phyloP scores from a whole-genome alignment of 2,888 invertebrate genomes.

The Polyploca ridens region DNA sequence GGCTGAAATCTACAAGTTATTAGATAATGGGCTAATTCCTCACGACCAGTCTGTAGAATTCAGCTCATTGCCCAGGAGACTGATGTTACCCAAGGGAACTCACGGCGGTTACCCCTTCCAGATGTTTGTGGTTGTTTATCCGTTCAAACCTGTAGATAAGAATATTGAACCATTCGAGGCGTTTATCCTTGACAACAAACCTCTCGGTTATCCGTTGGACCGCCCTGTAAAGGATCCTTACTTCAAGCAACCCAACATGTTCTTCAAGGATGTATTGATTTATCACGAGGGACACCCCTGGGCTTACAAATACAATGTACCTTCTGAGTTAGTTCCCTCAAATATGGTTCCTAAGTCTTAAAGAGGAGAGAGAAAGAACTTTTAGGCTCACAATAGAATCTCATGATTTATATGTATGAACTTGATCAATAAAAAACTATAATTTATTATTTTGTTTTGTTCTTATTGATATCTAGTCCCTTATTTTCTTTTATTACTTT shows the following conservation, averaged over 20 bases:
- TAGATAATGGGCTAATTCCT: conserved; percentile 80
- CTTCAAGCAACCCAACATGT: conserved; percentile 85
- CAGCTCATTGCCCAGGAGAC: conserved; percentile 87
- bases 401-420: neutral
- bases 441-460: too few species aligned
- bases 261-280: conserved; percentile 83
- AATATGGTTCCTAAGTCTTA: conserved; percentile 45
- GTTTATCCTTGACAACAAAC: conserved; percentile 73
- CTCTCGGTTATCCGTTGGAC: conserved; percentile 85
- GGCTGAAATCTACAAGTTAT: conserved; percentile 83
- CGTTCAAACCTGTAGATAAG: conserved; percentile 73
- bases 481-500: too few species aligned
- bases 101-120: conserved; percentile 87
- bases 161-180: conserved; percentile 51
- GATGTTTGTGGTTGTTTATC: conserved; percentile 86
- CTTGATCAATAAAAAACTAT: neutral
- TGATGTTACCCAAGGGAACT: conserved; percentile 89
- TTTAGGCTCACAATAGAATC: neutral
- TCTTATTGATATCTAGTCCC: too few species aligned
- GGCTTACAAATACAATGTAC: conserved; percentile 55
- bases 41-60: conserved; percentile 80
- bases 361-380: neutral
- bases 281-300: conserved; percentile 75
- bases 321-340: conserved; percentile 40
- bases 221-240: conserved; percentile 73